Conservation (phyloP, 1,140 invertebrate genomes). For the Achroia grisella region DNA sequence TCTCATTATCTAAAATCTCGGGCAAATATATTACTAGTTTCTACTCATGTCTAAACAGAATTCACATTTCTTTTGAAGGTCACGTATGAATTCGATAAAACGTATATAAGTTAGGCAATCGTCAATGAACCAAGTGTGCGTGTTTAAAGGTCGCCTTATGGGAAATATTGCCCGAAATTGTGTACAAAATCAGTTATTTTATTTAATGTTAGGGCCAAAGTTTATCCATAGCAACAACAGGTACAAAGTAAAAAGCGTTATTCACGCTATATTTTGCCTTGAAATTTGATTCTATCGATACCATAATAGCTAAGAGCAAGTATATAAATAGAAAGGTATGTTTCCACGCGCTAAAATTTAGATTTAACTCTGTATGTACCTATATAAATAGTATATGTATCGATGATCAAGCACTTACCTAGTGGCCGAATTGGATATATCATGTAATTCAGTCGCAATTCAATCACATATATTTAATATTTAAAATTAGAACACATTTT, state of each 20-base stretch:
- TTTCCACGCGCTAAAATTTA: too few relatives aligned
- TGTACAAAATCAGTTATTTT: conserved; percentile 2
- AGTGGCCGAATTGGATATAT: too few relatives aligned
- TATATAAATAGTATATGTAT: too few relatives aligned
- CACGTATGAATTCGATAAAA: background rate
- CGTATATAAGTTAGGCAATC: background rate
- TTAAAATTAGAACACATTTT: too few relatives aligned
- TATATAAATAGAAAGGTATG: too few relatives aligned
- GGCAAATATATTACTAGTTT: too few relatives aligned
- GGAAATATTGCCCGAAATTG: conserved; percentile 9
- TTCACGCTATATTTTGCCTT: conserved; percentile 15
- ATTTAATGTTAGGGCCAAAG: conserved; percentile 3
- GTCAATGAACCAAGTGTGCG: background rate
- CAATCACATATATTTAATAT: too few relatives aligned
- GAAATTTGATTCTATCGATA: conserved; percentile 12
- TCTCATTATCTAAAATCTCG: too few relatives aligned
- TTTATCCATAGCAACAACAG: conserved; percentile 1
- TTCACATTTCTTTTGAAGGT: background rate
- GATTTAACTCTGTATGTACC: too few relatives aligned
- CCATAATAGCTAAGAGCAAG: background rate
- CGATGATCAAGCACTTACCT: too few relatives aligned
- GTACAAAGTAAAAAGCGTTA: conserved; percentile 9
- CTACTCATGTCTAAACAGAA: background rate
- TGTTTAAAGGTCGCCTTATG: conserved; percentile 7
- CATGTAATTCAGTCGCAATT: too few relatives aligned